These are phyloP conservation scores for Pristionchus exspectatus DNA, from an alignment of 2,888 invertebrate species.

Conservation along the genomic window DNA sequence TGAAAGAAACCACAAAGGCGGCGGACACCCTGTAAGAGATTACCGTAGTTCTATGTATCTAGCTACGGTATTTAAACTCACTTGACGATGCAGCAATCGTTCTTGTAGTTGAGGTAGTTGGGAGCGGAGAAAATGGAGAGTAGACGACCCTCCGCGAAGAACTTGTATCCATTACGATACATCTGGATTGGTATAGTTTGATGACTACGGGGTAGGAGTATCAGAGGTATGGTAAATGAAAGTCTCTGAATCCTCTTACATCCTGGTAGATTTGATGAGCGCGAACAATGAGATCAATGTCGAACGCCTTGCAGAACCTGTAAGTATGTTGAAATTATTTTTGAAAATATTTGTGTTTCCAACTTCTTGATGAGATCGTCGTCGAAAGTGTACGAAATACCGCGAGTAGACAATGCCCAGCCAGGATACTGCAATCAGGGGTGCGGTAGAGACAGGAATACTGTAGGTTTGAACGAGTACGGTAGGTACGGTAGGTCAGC, in stretches of 20 bases:
- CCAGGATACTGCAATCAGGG: constrained; percentile 57
- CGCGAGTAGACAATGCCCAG: constrained; percentile 78
- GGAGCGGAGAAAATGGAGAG: constrained; percentile 73
- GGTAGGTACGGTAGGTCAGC: neutral
- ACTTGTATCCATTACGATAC: constrained; percentile 66
- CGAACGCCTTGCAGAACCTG: constrained; percentile 33
- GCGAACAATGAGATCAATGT: constrained; percentile 82
- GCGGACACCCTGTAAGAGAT: neutral
- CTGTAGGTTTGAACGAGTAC: constrained; percentile 49
- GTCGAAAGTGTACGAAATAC: constrained; percentile 83
- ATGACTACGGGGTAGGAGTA: neutral
- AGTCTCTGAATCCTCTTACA: constrained; percentile 53
- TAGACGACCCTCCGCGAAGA: constrained; percentile 66
- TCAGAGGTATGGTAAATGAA: neutral
- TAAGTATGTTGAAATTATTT: neutral
- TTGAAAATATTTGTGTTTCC: neutral
- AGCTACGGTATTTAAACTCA: neutral
- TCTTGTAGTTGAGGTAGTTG: constrained; percentile 70
- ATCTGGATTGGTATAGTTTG: neutral
- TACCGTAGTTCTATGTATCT: neutral
- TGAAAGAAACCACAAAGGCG: neutral
- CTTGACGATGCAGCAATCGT: constrained; percentile 62
- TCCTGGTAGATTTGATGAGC: constrained; percentile 81
- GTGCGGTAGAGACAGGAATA: neutral
- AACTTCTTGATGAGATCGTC: constrained; percentile 81